Conservation (phyloP, 2,888 invertebrate genomes). For the Ganaspis brasiliensis region DNA sequence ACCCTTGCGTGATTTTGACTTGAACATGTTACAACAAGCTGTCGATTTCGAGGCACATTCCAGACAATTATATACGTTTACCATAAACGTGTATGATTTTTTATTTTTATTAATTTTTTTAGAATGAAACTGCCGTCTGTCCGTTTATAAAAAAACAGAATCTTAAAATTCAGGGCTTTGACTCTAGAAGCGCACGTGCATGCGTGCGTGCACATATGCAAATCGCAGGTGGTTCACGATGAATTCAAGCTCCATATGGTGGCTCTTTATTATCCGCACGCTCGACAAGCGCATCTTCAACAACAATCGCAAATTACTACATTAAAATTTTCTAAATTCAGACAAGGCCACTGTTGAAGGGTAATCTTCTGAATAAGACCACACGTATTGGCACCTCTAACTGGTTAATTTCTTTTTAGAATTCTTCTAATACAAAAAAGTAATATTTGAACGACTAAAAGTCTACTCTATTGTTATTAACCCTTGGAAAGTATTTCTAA, state of each 20-base stretch:
- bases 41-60: slow-evolving; percentile 47
- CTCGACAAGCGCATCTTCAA: slow-evolving; percentile 40
- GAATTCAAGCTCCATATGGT: slow-evolving; percentile 55
- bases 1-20: slow-evolving; percentile 31
- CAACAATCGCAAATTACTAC: slow-evolving; percentile 27
- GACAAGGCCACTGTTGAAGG: slow-evolving; percentile 1
- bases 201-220: slow-evolving; percentile 59
- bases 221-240: slow-evolving; percentile 57
- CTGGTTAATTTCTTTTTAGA: background rate
- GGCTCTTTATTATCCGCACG: slow-evolving; percentile 60
- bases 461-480: too few species aligned
- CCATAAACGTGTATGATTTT: background rate
- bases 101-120: background rate
- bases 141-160: slow-evolving; percentile 47
- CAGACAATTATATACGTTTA: slow-evolving; percentile 48
- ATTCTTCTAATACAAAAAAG: background rate
- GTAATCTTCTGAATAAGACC: background rate
- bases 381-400: background rate
- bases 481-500: too few species aligned
- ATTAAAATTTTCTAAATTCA: slow-evolving; percentile 23
- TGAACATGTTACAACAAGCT: slow-evolving; percentile 49
- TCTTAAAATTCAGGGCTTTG: slow-evolving; percentile 44
- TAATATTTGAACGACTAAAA: too few species aligned
- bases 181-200: slow-evolving; percentile 48
- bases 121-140: slow-evolving; percentile 46